phyloP scores from a whole-genome alignment of 2,888 invertebrate species.

The Brachypterus glaber region DNA sequence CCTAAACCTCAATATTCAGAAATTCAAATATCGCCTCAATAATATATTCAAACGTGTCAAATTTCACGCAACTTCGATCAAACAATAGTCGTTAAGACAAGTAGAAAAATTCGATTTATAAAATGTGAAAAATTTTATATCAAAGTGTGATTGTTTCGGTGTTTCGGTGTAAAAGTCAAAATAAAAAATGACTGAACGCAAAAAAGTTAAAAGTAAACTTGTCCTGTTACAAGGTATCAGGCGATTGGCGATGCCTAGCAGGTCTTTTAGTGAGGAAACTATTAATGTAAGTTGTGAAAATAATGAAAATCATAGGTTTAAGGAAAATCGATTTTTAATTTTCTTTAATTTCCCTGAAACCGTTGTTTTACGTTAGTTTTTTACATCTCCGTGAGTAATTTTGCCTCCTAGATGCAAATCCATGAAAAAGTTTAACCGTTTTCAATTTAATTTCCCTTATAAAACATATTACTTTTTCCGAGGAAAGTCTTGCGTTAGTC shows the following conservation, averaged over 20 bases:
- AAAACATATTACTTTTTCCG: no score
- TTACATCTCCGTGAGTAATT: background rate
- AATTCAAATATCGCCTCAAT: no score
- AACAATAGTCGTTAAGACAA: slow-evolving; percentile 1
- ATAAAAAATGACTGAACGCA: slow-evolving; percentile 14
- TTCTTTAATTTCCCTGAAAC: background rate
- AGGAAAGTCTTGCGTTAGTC: no score
- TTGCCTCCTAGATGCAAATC: background rate
- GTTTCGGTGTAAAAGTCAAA: slow-evolving; percentile 6
- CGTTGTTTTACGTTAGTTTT: no score
- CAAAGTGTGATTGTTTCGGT: slow-evolving; percentile 11
- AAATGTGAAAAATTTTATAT: background rate
- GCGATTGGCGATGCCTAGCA: slow-evolving; percentile 33
- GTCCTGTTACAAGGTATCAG: slow-evolving; percentile 33
- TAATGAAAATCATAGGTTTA: background rate
- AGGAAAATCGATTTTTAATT: background rate
- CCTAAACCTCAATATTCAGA: no score
- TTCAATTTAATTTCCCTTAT: no score
- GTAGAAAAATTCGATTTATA: background rate
- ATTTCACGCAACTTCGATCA: slow-evolving; percentile 10
- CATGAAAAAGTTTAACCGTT: no score
- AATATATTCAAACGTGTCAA: slow-evolving; percentile 16
- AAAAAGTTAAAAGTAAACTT: slow-evolving; percentile 25
- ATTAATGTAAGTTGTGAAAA: slow-evolving; percentile 30
- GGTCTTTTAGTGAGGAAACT: slow-evolving; percentile 33